Percentiles rank a stretch among this genome's conserved stretches.
Evolutionary conservation across 2,113 vertebrate genomes (phyloP).

Genomic region (Podarcis muralis): DNA sequence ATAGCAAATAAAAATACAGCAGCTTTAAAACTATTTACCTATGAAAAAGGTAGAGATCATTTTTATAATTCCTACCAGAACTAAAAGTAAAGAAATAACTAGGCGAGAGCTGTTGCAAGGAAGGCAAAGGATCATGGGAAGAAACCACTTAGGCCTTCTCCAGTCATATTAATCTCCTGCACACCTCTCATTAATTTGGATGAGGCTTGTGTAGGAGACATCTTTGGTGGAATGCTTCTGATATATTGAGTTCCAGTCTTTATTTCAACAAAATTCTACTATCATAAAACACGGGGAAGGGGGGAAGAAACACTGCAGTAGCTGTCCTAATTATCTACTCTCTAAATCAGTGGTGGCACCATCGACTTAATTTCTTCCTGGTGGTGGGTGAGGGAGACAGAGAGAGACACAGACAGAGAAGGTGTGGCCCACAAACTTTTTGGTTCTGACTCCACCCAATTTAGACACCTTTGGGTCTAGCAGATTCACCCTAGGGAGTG

Average conservation of each 20-base stretch:
- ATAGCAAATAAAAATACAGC: neutral
- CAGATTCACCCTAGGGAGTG: too few species aligned
- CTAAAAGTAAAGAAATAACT: constrained; percentile 6
- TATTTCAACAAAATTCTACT: neutral
- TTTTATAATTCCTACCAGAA: neutral
- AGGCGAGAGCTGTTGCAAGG: neutral
- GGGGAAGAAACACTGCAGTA: neutral
- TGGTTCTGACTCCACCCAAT: too few species aligned
- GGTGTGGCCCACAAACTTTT: too few species aligned
- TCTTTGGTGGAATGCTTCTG: neutral
- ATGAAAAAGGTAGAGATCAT: neutral
- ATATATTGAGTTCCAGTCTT: neutral
- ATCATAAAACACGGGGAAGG: neutral
- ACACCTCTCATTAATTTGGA: neutral
- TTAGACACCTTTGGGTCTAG: too few species aligned
- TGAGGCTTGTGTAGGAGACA: neutral
- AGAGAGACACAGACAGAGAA: too few species aligned
- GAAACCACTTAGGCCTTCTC: neutral
- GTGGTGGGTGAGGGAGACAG: too few species aligned
- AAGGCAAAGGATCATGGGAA: neutral
- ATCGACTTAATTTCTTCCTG: too few species aligned
- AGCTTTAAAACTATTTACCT: neutral
- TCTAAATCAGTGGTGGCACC: too few species aligned
- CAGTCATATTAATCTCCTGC: neutral
- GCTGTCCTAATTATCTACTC: neutral